A percentile compares a stretch with the other conserved stretches of the same genome.
These are phyloP conservation scores for Ectemnius lituratus DNA, from an alignment of 2,888 invertebrate species.

Conservation along the genomic window DNA sequence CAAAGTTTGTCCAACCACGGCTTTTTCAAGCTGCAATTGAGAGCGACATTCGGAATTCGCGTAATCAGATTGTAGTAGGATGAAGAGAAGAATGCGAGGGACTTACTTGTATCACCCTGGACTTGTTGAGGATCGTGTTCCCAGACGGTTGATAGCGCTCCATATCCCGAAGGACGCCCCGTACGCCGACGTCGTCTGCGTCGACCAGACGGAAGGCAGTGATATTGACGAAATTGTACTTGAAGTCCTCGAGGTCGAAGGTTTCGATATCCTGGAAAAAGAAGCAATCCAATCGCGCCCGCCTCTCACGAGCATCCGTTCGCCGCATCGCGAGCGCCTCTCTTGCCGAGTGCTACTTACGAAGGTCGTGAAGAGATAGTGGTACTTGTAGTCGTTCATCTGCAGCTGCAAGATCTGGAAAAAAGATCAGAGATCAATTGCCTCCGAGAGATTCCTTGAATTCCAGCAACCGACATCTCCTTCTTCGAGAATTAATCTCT, in stretches of 20 bases:
- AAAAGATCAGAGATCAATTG: slow-evolving; percentile 11
- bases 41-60: too few relatives aligned
- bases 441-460: too few relatives aligned
- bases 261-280: slow-evolving; percentile 81
- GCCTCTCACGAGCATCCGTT: not conserved
- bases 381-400: slow-evolving; percentile 92
- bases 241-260: slow-evolving; percentile 85
- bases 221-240: slow-evolving; percentile 88
- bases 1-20: too few relatives aligned
- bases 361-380: slow-evolving; percentile 88
- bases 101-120: slow-evolving; percentile 79
- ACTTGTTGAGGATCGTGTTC: slow-evolving; percentile 78
- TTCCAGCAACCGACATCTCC: too few relatives aligned
- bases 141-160: slow-evolving; percentile 82
- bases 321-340: not conserved
- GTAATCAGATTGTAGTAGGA: too few relatives aligned
- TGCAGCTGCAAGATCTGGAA: slow-evolving; percentile 87
- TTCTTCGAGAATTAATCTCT: not conserved
- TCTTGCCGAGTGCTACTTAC: slow-evolving; percentile 74
- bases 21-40: too few relatives aligned
- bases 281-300: slow-evolving; percentile 16
- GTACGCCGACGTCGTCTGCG: slow-evolving; percentile 83
- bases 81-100: too few relatives aligned
- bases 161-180: slow-evolving; percentile 85
- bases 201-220: slow-evolving; percentile 88